Evolutionary conservation across 2,113 vertebrate species (phyloP), one percentile per base, ranked within the genome.

Genomic region (Cricetomys ansorgei): DNA sequence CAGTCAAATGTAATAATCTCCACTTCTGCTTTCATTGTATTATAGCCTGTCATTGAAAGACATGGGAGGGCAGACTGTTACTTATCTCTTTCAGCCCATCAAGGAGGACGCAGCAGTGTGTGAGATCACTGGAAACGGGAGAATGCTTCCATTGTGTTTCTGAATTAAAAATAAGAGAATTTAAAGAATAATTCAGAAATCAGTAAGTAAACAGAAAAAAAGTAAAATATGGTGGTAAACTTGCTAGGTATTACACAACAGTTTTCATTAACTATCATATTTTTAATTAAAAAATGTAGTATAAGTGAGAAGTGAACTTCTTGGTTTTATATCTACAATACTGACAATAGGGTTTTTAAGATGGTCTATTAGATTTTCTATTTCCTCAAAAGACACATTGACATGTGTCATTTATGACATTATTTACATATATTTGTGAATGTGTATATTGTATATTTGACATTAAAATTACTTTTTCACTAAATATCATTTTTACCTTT

Each of bases 1-100:
- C 97, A 98, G 97, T 98, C 96, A 98, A 98, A 98, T 96, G 95
- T 95, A 98, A 96, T 94, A 90, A 97, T 98, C 93, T 98, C 98
- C 96, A 90, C 77, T 96, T 97, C 64, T 98, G 81, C 81, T 98
- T 97, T 97, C 97, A 98, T 98, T 98, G 98, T 98, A 97, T 97
- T 85, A 75, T 97, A 97, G 94, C 94, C 92, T 93, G 96, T 97
- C 16, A 97, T 76, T 72, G 95, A 95, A 97, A 96, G 77, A 88
- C 95, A 62, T 97, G 86, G 73, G 93, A 97, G 69, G 94, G 48
- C 80, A 97, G 64, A 94, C 89, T 94, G 84, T 88, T 97, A 97
- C 92, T 95, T 70, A 95, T 97, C 91, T 97, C 93, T 96, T 97
- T 97, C 80, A 95, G 57, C 50, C 73, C 87, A 96, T 96, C 96